Evolutionary conservation across 92 coral and sea anemone species (phyloP).

Genomic region (Chrysogorgia sp.): DNA sequence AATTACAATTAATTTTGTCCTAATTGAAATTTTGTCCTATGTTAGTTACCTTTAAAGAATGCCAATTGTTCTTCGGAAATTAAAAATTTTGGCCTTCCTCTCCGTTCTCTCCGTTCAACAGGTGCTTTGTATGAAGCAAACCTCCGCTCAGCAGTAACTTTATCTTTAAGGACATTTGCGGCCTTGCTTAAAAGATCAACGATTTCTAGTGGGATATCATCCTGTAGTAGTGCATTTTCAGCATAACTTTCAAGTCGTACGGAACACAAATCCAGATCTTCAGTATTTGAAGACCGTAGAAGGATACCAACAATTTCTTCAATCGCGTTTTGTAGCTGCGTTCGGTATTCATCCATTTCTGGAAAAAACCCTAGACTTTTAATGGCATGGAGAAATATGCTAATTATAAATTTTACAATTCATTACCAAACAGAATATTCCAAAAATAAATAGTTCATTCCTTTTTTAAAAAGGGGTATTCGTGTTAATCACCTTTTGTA

Average conservation of each 20-base stretch:
- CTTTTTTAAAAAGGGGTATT: too few relatives aligned
- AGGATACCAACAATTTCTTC: neutral
- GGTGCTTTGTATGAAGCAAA: slow-evolving; percentile 24
- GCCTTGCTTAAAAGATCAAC: slow-evolving; percentile 41
- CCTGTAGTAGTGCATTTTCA: slow-evolving; percentile 38
- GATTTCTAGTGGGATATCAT: slow-evolving; percentile 32
- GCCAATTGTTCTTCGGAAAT: slow-evolving; percentile 51
- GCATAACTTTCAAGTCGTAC: slow-evolving; percentile 28
- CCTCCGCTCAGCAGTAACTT: slow-evolving; percentile 2
- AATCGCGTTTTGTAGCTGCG: neutral
- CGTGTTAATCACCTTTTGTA: too few relatives aligned
- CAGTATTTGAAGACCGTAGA: neutral
- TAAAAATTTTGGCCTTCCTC: slow-evolving; percentile 54
- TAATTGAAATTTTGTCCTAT: too few relatives aligned
- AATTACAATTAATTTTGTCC: too few relatives aligned
- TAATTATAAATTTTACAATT: too few relatives aligned
- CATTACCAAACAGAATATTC: too few relatives aligned
- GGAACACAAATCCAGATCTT: slow-evolving; percentile 1
- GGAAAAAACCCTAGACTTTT: too few relatives aligned
- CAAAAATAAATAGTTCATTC: too few relatives aligned
- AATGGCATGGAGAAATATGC: too few relatives aligned
- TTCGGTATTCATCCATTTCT: neutral
- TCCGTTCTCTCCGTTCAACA: slow-evolving; percentile 10
- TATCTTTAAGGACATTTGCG: slow-evolving; percentile 5
- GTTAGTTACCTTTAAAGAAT: slow-evolving; percentile 40